These are phyloP conservation scores for Tribolium freemani DNA, from an alignment of 2,888 invertebrate species.

Conservation along the genomic window DNA sequence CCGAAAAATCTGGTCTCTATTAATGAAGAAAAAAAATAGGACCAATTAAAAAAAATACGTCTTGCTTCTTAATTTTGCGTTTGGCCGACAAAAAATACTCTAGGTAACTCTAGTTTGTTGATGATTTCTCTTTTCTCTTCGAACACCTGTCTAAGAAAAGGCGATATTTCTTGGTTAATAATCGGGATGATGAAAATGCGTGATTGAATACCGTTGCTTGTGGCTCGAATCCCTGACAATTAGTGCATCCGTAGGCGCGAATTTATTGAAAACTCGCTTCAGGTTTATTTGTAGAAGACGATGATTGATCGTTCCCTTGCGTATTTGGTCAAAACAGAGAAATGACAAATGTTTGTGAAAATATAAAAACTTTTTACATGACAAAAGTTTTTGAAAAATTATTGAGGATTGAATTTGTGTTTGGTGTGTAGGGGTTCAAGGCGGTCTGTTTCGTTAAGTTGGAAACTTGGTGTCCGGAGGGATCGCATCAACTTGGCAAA, in stretches of 20 bases:
- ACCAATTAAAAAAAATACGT: too few relatives aligned
- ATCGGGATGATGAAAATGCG: too few relatives aligned
- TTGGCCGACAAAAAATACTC: too few relatives aligned
- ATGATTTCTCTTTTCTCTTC: too few relatives aligned
- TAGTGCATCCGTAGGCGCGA: constrained; percentile 24
- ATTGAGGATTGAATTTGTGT: constrained; percentile 65
- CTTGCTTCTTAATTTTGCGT: too few relatives aligned
- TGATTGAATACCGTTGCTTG: constrained; percentile 18
- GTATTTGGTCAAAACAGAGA: constrained; percentile 64
- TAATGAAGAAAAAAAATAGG: too few relatives aligned
- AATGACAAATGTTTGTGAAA: constrained; percentile 65
- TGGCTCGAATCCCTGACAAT: constrained; percentile 1
- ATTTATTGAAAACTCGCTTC: constrained; percentile 39
- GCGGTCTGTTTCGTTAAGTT: constrained; percentile 62
- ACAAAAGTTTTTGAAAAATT: constrained; percentile 67
- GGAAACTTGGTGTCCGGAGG: constrained; percentile 62
- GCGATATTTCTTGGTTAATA: too few relatives aligned
- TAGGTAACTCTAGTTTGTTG: too few relatives aligned
- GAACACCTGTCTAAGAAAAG: too few relatives aligned
- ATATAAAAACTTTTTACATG: constrained; percentile 63
- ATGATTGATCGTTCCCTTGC: constrained; percentile 63
- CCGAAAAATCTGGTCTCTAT: too few relatives aligned
- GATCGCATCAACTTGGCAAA: constrained; percentile 65
- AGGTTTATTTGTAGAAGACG: constrained; percentile 45
- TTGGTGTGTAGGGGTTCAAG: constrained; percentile 47